Percentiles rank a stretch among this genome's conserved stretches.
Evolutionary conservation across 2,113 vertebrate genomes (phyloP).

Genomic region (Dipodomys ordii): DNA sequence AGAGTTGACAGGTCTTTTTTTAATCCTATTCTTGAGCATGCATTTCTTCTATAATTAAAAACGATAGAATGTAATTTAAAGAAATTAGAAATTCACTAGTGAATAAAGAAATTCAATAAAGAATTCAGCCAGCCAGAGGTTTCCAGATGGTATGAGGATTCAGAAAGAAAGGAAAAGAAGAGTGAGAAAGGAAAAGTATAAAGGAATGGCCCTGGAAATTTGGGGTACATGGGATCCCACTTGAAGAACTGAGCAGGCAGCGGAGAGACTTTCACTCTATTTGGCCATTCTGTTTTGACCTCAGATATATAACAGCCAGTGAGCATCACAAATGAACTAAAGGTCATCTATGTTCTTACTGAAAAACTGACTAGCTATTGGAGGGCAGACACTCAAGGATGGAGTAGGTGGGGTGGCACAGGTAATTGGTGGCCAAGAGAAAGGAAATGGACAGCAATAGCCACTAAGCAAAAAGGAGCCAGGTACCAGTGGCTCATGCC

Average conservation of each 20-base stretch:
- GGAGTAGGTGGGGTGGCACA: too few species aligned
- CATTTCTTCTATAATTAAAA: slow-evolving; percentile 51
- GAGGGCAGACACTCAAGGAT: neutral
- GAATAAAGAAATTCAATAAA: neutral
- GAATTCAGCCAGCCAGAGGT: neutral
- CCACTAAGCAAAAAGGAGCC: neutral
- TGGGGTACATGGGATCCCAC: neutral
- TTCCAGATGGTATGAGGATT: slow-evolving; percentile 10
- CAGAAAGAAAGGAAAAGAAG: neutral
- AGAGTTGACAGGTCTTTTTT: neutral
- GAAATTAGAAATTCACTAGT: slow-evolving; percentile 18
- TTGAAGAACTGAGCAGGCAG: neutral
- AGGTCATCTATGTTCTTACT: neutral
- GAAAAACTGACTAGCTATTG: too few species aligned
- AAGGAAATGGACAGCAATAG: neutral
- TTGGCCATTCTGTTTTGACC: neutral
- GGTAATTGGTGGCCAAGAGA: neutral
- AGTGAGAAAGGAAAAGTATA: neutral
- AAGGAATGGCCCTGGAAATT: neutral
- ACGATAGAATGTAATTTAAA: slow-evolving; percentile 30
- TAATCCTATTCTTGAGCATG: neutral
- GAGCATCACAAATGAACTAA: neutral
- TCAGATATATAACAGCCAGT: neutral
- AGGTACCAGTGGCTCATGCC: too few species aligned
- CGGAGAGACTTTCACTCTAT: neutral